Evolutionary conservation across 2,888 invertebrate species (phyloP).

Genomic region (Steromphala cineraria): DNA sequence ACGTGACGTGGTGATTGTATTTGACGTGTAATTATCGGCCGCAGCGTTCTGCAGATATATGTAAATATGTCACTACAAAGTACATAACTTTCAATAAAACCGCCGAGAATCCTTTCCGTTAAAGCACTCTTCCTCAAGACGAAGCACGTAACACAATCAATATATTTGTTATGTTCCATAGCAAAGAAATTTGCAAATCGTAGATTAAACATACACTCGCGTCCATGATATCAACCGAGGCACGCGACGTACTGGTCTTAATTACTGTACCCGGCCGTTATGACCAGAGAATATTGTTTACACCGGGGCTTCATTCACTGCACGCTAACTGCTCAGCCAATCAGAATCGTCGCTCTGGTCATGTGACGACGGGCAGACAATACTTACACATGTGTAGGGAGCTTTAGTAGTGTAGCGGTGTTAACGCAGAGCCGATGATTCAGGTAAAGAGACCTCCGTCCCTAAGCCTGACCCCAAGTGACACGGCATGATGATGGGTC

Average conservation of each 20-base stretch:
- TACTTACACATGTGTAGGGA: slow-evolving; percentile 1
- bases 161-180: neutral
- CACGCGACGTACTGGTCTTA: neutral
- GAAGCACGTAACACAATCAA: neutral
- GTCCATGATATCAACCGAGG: neutral
- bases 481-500: neutral
- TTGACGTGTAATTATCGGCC: no score
- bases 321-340: neutral
- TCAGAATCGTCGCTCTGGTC: neutral
- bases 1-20: no score
- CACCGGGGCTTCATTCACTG: neutral
- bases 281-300: neutral
- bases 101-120: neutral
- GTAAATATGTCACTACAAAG: no score
- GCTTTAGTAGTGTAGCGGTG: neutral
- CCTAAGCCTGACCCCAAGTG: neutral
- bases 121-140: neutral
- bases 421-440: neutral
- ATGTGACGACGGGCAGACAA: neutral
- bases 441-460: neutral
- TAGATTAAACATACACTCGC: neutral
- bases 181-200: neutral
- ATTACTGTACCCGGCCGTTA: neutral
- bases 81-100: no score
- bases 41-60: no score